Percentiles rank a stretch among this genome's conserved stretches.
phyloP scores from a whole-genome alignment of 1,140 invertebrate genomes.

The Brachionus koreanus region DNA sequence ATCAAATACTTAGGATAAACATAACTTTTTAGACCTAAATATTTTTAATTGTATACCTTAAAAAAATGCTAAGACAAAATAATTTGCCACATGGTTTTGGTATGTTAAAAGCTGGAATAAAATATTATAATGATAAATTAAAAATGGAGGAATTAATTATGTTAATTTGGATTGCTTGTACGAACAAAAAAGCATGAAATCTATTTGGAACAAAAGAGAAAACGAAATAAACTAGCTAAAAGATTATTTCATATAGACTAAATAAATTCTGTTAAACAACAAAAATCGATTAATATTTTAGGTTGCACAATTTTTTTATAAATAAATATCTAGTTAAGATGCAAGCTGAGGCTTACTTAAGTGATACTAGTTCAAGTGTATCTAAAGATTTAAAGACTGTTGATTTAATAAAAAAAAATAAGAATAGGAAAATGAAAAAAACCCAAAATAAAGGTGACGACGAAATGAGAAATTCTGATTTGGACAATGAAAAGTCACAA shows the following conservation, averaged over 20 bases:
- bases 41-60: no score
- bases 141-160: not conserved
- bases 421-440: not conserved
- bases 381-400: not conserved
- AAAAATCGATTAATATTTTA: not conserved
- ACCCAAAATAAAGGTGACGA: not conserved
- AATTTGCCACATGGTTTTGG: not conserved
- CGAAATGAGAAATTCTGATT: not conserved
- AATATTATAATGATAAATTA: no score
- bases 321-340: not conserved
- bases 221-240: not conserved
- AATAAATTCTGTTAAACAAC: not conserved
- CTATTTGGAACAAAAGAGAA: not conserved
- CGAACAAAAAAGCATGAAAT: not conserved
- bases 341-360: not conserved
- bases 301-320: not conserved
- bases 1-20: no score
- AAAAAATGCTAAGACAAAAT: not conserved
- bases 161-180: not conserved
- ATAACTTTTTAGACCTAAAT: no score
- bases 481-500: not conserved
- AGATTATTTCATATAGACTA: not conserved
- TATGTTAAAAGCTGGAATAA: no score
- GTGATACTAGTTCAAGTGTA: not conserved
- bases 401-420: not conserved